A percentile compares a stretch with the other conserved stretches of the same genome.
These are phyloP conservation scores for Harmothoe impar DNA, from an alignment of 2,888 invertebrate genomes.

Conservation along the genomic window DNA sequence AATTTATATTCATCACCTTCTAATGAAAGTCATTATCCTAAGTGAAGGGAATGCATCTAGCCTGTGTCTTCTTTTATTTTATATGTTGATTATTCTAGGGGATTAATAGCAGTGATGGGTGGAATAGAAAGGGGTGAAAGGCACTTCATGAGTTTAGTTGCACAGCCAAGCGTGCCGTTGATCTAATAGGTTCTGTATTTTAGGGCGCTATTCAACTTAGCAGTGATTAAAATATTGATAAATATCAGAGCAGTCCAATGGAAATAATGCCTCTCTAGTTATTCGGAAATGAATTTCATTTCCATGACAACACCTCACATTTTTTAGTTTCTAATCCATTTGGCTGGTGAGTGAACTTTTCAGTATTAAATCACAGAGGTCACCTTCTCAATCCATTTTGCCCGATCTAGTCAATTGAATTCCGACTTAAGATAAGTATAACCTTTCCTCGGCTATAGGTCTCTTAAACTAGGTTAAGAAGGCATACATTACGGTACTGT, in stretches of 20 bases:
- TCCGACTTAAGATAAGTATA: too few relatives aligned
- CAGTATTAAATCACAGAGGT: too few relatives aligned
- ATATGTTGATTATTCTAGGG: neutral
- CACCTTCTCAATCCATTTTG: too few relatives aligned
- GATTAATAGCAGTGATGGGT: neutral
- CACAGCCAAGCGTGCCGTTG: neutral
- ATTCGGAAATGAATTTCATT: slow-evolving; percentile 1
- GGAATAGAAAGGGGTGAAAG: neutral
- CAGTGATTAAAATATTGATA: neutral
- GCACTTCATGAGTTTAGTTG: neutral
- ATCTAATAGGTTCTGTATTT: neutral
- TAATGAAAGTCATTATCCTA: slow-evolving; percentile 43
- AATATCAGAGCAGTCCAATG: neutral
- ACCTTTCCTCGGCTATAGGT: too few relatives aligned
- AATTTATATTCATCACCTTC: slow-evolving; percentile 55
- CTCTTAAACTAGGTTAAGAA: too few relatives aligned
- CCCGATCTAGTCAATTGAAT: too few relatives aligned
- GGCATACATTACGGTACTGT: too few relatives aligned
- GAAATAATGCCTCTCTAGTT: neutral
- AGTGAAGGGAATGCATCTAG: neutral
- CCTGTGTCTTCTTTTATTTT: neutral
- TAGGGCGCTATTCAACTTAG: neutral
- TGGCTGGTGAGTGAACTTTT: too few relatives aligned
- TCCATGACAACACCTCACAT: neutral
- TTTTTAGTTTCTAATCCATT: too few relatives aligned